Base-by-base conservation (phyloP, 1,140 invertebrate species). In the Drosophila auraria region DNA sequence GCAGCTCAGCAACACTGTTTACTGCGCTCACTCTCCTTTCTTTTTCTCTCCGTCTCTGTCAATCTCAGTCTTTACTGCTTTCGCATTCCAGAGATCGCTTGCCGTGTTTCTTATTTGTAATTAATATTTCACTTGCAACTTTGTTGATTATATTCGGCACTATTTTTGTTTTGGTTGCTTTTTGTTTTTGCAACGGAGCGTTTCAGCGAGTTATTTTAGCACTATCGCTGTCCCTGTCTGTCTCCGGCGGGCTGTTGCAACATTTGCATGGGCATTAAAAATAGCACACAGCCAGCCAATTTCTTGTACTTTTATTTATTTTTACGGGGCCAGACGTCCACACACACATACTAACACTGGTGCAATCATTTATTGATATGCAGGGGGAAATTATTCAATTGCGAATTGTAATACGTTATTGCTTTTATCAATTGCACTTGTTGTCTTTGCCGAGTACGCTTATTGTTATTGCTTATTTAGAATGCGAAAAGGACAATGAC, bases 271-370 rank as follows among this genome's bases (percentile, higher is more conserved):
- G 57, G 63, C 53, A 64, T 75, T 86, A 87, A 76, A 87, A 87
- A 87, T 87, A 87, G 79, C 83, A 51, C 83, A 81, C 63, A 84
- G 82, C 82, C 53, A 86, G 72, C 66, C 44, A 69, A 60, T 47
- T 47, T 61, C 47, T 75, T 57, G 36, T n/a, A 40, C 36, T 63
- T 76, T 42, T 45, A 49, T 78, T 60, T 80, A 77, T 83, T 66
- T 77, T 77, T 83, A 80, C 64, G 53, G 51, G 60, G 69, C 82
- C 77, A 83, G 76, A 80, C 76, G 56, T 62, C 15, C 59, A 45
- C 44, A 40, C 33, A 51, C 27, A 56, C 58, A 78, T 33, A 81
- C 42, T 23, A 56, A 63, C 33, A 49, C 44, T 47, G 23, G 14
- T 58, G 44, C 36, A 58, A 68, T 47, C 57, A 65, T 68, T 80